Percentiles rank a stretch among this genome's conserved stretches.
Conservation (phyloP, 1,140 invertebrate species). For the Zaprionus capensis region DNA sequence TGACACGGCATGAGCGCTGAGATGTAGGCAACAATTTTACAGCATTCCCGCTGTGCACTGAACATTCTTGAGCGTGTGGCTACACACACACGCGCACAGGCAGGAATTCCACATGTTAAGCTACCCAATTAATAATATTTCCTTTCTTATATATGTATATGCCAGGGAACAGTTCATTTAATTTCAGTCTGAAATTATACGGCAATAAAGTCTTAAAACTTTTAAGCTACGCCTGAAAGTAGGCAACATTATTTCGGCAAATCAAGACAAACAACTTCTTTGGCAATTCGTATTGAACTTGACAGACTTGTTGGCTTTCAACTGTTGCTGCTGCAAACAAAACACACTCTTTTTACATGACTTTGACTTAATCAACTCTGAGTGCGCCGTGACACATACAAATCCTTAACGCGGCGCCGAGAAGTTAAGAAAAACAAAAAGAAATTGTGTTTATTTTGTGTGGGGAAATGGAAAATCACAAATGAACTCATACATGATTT, state of each 20-base stretch:
- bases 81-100: conserved; percentile 7
- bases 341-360: conserved; percentile 38
- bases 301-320: neutral
- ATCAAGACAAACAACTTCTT: neutral
- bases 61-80: conserved; percentile 35
- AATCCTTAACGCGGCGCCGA: conserved; percentile 55
- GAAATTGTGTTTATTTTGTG: conserved; percentile 47
- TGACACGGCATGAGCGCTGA: conserved; percentile 17
- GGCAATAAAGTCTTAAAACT: neutral
- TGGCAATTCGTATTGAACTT: neutral
- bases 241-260: neutral
- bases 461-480: neutral
- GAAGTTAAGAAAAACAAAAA: conserved; percentile 56
- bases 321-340: conserved; percentile 1
- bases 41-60: conserved; percentile 33
- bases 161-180: neutral
- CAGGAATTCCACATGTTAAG: conserved; percentile 14
- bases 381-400: conserved; percentile 52
- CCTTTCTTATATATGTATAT: neutral
- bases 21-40: conserved; percentile 66
- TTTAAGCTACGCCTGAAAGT: neutral
- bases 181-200: neutral
- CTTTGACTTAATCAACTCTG: conserved; percentile 40
- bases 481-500: neutral
- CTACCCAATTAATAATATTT: conserved; percentile 12